Base-by-base conservation (phyloP, 1,140 invertebrate species). In the Euura saliciscinereae region DNA sequence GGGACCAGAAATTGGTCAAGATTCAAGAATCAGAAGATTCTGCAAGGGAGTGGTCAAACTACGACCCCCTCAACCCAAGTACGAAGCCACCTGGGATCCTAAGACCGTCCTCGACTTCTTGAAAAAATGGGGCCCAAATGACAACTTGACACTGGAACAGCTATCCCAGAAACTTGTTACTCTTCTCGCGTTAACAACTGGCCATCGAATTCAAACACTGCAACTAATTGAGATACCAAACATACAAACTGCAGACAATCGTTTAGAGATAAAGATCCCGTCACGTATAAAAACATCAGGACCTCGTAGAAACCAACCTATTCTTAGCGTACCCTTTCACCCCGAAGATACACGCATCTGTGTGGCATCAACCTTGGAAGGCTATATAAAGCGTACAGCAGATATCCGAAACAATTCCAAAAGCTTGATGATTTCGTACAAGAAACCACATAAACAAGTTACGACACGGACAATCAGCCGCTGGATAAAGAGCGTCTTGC, bases 51-150 rank as follows among this genome's bases (percentile, higher is more conserved):
- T n/a, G n/a, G n/a, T n/a, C n/a, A n/a, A n/a, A n/a, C n/a, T n/a
- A n/a, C n/a, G n/a, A n/a, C n/a, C 78, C 42, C 0, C 13, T 0
- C 74, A 51, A 65, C 78, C 78, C 2, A 77, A 79, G 43, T 77
- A 78, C 44, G n/a, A 76, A 8, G n/a, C 43, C 11, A 74, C 74
- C 6, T 79, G 73, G 73, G 66, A 79, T 68, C 74, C 72, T 10
- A 75, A 75, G 43, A n/a, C 69, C 6, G 74, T 78, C 3, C 45
- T 78, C 43, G 68, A 76, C 46, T n/a, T 76, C 46, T 43, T 6
- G 3, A 43, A 6, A 0, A 10, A 45, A 11, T 46, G 68, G 2
- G 0, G 4, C 4, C 71, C 73, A 43, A 43, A 68, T 4, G 8
- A 73, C 7, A 51, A 74, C 65, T 42, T 7, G 8, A 13, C 46